These are phyloP conservation scores for Tor tambroides DNA, from an alignment of 2,113 vertebrate species.

Conservation along the genomic window DNA sequence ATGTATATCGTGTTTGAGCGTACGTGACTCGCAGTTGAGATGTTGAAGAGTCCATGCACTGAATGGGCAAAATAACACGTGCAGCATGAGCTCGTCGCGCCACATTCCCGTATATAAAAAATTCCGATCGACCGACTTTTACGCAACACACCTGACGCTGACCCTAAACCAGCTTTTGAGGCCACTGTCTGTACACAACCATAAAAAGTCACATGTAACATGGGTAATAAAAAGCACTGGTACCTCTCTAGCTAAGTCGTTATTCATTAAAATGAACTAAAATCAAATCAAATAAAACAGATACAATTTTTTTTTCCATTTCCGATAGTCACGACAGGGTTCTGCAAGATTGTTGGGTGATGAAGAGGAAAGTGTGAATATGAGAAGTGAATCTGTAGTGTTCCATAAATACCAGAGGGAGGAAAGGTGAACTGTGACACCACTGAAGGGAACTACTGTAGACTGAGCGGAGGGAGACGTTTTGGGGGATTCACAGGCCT, in stretches of 20 bases:
- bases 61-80: conserved; percentile 71
- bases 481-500: conserved; percentile 88
- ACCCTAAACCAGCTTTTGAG: conserved; percentile 62
- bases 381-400: conserved; percentile 8
- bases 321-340: conserved; percentile 34
- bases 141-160: conserved; percentile 49
- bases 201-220: conserved; percentile 59
- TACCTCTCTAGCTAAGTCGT: conserved; percentile 52
- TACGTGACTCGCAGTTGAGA: conserved; percentile 66
- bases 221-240: conserved; percentile 51
- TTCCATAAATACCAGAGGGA: conserved; percentile 40
- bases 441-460: conserved; percentile 38
- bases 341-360: neutral
- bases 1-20: conserved; percentile 65
- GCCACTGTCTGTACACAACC: conserved; percentile 66
- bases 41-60: conserved; percentile 76
- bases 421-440: conserved; percentile 42
- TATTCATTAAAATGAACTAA: conserved; percentile 35
- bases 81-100: conserved; percentile 66
- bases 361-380: conserved; percentile 14
- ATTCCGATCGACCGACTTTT: conserved; percentile 31
- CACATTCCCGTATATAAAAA: conserved; percentile 58
- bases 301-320: conserved; percentile 36
- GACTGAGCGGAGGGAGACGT: neutral
- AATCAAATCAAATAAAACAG: neutral